Evolutionary conservation across 1,140 invertebrate genomes (phyloP).

Genomic region (Macrostomum lignano): DNA sequence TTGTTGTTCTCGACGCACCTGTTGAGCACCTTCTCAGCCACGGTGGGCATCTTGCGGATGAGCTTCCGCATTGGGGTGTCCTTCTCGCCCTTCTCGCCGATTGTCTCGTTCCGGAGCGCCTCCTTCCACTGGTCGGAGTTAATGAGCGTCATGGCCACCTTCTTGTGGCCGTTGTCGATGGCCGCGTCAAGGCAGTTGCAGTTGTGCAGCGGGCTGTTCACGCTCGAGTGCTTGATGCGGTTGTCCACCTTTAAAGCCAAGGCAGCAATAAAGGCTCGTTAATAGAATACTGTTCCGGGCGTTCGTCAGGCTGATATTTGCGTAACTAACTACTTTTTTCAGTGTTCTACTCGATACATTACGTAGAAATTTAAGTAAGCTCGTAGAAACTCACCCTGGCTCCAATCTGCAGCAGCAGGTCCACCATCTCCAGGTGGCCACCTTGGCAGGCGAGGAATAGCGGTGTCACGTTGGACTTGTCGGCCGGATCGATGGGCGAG

Average conservation of each 20-base stretch:
- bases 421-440: too few species aligned
- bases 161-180: constrained; percentile 24
- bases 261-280: too few species aligned
- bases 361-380: too few species aligned
- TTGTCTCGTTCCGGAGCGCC: constrained; percentile 22
- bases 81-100: constrained; percentile 13
- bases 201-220: constrained; percentile 9
- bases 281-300: too few species aligned
- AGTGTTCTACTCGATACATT: too few species aligned
- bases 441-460: too few species aligned
- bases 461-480: constrained; percentile 31
- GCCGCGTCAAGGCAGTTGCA: constrained; percentile 30
- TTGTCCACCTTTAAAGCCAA: too few species aligned
- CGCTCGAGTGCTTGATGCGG: too few species aligned
- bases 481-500: constrained; percentile 23
- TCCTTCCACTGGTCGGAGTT: constrained; percentile 24
- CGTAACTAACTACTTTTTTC: too few species aligned
- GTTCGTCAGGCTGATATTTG: too few species aligned
- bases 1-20: constrained; percentile 25
- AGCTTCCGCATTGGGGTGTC: constrained; percentile 31
- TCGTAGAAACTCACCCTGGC: too few species aligned
- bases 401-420: too few species aligned
- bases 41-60: constrained; percentile 30
- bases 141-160: constrained; percentile 22
- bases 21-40: constrained; percentile 29